Conservation (phyloP, 2,113 vertebrate species). For the Psilopsiagon aurifrons region DNA sequence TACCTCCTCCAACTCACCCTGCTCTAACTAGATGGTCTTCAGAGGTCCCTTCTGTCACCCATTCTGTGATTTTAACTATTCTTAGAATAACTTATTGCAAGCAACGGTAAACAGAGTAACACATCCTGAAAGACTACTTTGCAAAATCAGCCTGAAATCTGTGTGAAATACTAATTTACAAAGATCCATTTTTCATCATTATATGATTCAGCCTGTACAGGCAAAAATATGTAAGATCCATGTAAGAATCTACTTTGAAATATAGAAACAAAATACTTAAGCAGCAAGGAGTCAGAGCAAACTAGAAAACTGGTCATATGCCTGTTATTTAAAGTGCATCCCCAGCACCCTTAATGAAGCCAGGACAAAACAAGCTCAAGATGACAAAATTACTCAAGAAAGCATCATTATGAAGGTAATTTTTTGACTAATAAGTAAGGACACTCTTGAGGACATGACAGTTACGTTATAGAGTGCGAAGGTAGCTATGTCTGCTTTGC, state of each 20-base stretch:
- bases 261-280: neutral
- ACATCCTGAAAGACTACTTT: neutral
- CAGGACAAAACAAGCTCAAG: neutral
- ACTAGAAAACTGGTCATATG: neutral
- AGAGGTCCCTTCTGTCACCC: neutral
- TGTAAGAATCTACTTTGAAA: neutral
- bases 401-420: neutral
- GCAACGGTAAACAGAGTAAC: neutral
- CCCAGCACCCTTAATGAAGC: neutral
- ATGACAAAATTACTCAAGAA: conserved; percentile 17
- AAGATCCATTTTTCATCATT: neutral
- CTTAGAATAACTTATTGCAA: neutral
- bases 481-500: neutral
- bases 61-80: neutral
- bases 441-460: neutral
- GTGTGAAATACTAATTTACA: neutral
- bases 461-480: neutral
- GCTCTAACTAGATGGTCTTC: neutral
- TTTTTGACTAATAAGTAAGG: neutral
- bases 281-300: neutral
- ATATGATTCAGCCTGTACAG: neutral
- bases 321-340: neutral
- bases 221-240: neutral
- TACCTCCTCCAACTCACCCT: neutral
- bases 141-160: neutral